A percentile compares a stretch with the other conserved stretches of the same genome.
These are phyloP conservation scores for Leptonema lineaticorne DNA, from an alignment of 1,140 invertebrate species.

Conservation along the genomic window DNA sequence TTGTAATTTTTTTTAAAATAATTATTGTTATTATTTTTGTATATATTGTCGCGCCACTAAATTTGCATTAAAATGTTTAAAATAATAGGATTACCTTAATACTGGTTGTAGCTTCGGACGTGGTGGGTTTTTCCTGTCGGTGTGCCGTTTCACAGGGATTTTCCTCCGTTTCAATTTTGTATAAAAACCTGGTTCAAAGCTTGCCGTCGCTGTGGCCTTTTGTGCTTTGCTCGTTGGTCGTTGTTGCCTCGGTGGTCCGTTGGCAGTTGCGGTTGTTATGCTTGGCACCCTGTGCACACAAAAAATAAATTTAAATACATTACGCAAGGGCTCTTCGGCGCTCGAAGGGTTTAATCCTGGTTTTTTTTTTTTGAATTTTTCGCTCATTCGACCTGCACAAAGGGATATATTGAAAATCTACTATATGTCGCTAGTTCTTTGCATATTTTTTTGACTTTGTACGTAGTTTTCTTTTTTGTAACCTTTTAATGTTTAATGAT, in stretches of 20 bases:
- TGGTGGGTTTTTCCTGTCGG: slow-evolving; percentile 22
- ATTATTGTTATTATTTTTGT: too few relatives aligned
- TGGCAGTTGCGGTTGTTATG: too few relatives aligned
- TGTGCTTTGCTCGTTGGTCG: background rate
- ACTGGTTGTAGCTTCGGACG: slow-evolving; percentile 27
- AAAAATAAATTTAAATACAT: slow-evolving; percentile 16
- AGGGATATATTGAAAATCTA: background rate
- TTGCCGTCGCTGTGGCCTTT: background rate
- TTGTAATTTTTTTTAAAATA: too few relatives aligned
- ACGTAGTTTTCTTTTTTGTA: too few relatives aligned
- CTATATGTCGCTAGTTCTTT: too few relatives aligned
- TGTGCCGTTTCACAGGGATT: slow-evolving; percentile 21
- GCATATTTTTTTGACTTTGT: too few relatives aligned
- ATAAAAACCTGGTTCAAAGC: background rate
- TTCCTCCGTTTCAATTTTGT: slow-evolving; percentile 24
- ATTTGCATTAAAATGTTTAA: slow-evolving; percentile 42
- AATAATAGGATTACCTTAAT: slow-evolving; percentile 41
- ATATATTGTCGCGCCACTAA: slow-evolving; percentile 3
- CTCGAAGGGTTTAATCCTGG: slow-evolving; percentile 5
- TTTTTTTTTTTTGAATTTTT: background rate
- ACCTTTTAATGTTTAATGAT: too few relatives aligned
- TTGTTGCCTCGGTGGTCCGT: background rate
- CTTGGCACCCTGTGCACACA: background rate
- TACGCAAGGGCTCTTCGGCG: background rate
- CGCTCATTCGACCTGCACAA: background rate